Percentiles rank a stretch among this genome's conserved stretches.
Conservation (phyloP, 2,888 invertebrate genomes). For the Leucophenga montana region DNA sequence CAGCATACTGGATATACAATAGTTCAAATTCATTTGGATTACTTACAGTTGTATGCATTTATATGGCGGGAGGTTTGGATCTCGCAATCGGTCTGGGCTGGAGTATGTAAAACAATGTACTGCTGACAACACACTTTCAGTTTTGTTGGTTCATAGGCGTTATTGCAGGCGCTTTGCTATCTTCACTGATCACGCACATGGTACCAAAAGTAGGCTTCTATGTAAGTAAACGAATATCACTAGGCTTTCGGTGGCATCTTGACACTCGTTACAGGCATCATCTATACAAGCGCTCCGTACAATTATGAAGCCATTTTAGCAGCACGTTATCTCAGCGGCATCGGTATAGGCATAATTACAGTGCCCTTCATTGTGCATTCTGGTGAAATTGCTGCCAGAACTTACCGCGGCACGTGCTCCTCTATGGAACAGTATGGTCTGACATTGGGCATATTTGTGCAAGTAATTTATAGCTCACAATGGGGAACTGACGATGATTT, state of each 20-base stretch:
- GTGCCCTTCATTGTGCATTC: conserved; percentile 47
- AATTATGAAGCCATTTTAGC: conserved; percentile 34
- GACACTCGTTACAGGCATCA: conserved; percentile 42
- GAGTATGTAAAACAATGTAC: conserved; percentile 1
- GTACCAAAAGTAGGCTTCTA: conserved; percentile 42
- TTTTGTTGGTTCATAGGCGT: conserved; percentile 51
- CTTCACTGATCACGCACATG: conserved; percentile 33
- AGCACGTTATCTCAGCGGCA: conserved; percentile 50
- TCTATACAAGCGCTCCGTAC: conserved; percentile 41
- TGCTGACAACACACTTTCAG: conserved; percentile 34
- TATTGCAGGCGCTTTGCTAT: conserved; percentile 44
- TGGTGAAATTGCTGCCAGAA: conserved; percentile 41
- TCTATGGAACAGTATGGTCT: conserved; percentile 43
- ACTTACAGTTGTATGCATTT: conserved; percentile 45
- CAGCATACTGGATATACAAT: too few species aligned
- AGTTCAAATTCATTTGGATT: too few species aligned
- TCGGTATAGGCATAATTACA: conserved; percentile 47
- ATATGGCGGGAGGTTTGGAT: conserved; percentile 44
- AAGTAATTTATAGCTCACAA: conserved; percentile 37
- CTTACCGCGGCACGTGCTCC: conserved; percentile 44
- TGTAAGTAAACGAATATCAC: conserved; percentile 38
- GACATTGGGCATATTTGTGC: conserved; percentile 42
- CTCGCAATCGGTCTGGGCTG: conserved; percentile 42
- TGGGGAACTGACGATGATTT: conserved; percentile 23
- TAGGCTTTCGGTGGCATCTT: conserved; percentile 29